These are phyloP conservation scores for Pachyramphus minor DNA, from an alignment of 2,113 vertebrate species.

Conservation along the genomic window DNA sequence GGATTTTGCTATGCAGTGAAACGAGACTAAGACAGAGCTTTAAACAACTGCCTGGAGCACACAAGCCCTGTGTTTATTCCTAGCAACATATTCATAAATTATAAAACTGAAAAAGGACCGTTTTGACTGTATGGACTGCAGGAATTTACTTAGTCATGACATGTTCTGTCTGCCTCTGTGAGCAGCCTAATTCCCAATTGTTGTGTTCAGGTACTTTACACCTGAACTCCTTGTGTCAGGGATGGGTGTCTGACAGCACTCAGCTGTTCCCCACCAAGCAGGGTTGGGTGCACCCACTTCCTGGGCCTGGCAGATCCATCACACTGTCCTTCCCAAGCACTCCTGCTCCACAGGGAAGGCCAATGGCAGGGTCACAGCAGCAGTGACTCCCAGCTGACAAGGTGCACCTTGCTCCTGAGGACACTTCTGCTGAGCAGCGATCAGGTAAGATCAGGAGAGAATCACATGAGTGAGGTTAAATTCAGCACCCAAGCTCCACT, in stretches of 20 bases:
- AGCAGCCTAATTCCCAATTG: not conserved
- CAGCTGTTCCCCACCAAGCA: not conserved
- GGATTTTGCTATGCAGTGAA: not conserved
- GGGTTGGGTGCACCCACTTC: not conserved
- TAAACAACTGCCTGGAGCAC: not conserved
- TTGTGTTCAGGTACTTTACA: not conserved
- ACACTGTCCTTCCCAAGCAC: not conserved
- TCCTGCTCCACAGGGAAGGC: not conserved
- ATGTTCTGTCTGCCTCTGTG: not conserved
- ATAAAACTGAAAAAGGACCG: not conserved
- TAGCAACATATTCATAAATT: not conserved
- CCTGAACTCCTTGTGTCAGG: fast-evolving
- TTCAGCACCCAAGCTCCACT: not conserved
- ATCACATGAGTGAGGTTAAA: not conserved
- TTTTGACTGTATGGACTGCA: not conserved
- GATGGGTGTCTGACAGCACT: not conserved
- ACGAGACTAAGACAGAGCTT: not conserved
- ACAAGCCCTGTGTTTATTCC: not conserved
- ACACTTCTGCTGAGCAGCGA: not conserved
- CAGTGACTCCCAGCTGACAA: not conserved
- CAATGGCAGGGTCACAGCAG: fast-evolving
- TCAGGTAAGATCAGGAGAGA: not conserved
- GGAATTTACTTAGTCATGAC: not conserved
- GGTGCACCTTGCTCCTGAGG: not conserved
- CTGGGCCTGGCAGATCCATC: fast-evolving